phyloP scores from a whole-genome alignment of 2,113 vertebrate genomes.

The Gallinago media region DNA sequence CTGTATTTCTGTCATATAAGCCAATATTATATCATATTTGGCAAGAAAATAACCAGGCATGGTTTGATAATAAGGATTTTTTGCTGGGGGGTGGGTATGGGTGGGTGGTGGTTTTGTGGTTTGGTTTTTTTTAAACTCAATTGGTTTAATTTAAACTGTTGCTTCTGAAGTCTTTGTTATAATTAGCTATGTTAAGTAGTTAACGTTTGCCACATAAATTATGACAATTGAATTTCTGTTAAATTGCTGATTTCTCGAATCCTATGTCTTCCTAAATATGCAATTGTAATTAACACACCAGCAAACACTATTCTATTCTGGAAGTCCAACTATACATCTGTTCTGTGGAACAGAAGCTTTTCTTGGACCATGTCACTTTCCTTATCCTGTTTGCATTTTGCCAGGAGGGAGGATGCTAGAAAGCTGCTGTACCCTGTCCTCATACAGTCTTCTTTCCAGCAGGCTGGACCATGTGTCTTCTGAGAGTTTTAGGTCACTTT shows the following conservation, averaged over 20 bases:
- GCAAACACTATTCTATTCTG: neutral
- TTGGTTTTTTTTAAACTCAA: neutral
- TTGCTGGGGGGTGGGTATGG: neutral
- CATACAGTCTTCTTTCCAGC: neutral
- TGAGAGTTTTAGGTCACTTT: neutral
- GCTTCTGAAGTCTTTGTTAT: neutral
- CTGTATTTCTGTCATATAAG: neutral
- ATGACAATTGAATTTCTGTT: neutral
- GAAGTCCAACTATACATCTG: neutral
- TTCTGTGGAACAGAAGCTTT: neutral
- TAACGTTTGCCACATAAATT: neutral
- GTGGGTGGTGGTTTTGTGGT: neutral
- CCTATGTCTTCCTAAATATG: neutral
- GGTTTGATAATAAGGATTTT: neutral
- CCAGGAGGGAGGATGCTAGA: neutral
- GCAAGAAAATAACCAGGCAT: neutral
- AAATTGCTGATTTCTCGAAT: neutral
- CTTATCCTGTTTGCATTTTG: neutral
- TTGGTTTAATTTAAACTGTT: neutral
- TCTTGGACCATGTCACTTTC: neutral
- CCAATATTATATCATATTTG: neutral
- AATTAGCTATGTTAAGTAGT: neutral
- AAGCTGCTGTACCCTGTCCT: neutral
- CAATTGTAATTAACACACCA: neutral
- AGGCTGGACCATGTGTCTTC: neutral